Percentiles rank a stretch among this genome's conserved stretches.
phyloP scores from a whole-genome alignment of 2,113 vertebrate genomes.

The Grammomys dolichurus region DNA sequence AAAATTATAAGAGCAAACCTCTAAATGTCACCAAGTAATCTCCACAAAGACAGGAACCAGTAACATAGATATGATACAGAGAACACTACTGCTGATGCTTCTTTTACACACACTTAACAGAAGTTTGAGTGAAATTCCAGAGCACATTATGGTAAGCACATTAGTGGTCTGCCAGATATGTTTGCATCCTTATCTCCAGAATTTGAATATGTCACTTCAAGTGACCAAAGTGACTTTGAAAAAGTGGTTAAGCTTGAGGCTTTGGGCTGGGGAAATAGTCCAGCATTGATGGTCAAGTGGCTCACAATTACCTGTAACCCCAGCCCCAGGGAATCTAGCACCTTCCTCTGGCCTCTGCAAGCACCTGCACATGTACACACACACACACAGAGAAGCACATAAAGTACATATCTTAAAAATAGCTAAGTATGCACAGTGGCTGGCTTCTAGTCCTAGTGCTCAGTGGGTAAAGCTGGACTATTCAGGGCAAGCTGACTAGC shows the following conservation, averaged over 20 bases:
- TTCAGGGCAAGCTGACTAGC: background rate
- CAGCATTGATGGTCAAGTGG: background rate
- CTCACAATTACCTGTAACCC: too few species aligned
- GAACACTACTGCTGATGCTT: background rate
- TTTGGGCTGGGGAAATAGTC: background rate
- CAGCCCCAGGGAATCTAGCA: background rate
- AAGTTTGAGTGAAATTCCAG: background rate
- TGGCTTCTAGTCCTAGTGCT: too few species aligned
- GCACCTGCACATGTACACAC: too few species aligned
- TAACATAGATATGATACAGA: background rate
- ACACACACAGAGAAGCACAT: background rate
- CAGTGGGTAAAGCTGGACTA: background rate
- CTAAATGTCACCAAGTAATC: constrained; percentile 40
- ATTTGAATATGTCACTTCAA: background rate
- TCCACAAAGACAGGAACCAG: background rate
- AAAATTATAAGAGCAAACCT: background rate
- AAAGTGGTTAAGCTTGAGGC: background rate
- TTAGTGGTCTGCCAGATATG: background rate
- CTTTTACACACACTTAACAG: background rate
- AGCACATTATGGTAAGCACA: background rate
- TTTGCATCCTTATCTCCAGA: background rate
- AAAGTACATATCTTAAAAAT: background rate
- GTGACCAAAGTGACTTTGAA: background rate
- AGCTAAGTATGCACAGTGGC: background rate
- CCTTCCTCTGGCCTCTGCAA: background rate